These are phyloP conservation scores for Apteryx mantelli DNA, from an alignment of 2,113 vertebrate species.

Conservation along the genomic window DNA sequence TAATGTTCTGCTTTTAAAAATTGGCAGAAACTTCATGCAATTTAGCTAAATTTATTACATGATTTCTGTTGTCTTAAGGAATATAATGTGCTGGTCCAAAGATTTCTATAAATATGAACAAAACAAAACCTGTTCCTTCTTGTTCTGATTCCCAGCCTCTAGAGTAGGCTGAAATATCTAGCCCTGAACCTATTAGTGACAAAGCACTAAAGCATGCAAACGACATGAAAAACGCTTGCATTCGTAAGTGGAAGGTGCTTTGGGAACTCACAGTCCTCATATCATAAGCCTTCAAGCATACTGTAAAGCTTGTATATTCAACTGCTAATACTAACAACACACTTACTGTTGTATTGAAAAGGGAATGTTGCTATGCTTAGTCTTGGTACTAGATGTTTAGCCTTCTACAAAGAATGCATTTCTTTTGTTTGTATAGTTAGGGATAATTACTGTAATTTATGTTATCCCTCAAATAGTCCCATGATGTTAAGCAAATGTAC, in stretches of 20 bases:
- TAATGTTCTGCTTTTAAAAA: neutral
- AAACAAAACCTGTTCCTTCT: neutral
- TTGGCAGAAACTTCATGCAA: neutral
- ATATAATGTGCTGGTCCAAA: neutral
- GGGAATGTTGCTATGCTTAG: neutral
- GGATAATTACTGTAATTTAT: neutral
- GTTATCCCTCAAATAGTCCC: neutral
- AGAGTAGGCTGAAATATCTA: neutral
- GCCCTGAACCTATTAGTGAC: neutral
- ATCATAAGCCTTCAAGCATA: neutral
- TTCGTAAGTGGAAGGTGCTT: neutral
- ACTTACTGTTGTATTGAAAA: neutral
- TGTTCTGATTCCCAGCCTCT: neutral
- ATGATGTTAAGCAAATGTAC: neutral
- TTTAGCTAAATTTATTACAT: rapidly evolving
- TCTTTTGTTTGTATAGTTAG: neutral
- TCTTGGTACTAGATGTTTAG: neutral
- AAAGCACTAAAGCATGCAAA: neutral
- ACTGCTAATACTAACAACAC: neutral
- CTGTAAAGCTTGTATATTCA: rapidly evolving
- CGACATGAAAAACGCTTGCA: neutral
- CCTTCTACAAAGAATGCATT: neutral
- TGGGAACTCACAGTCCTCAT: neutral
- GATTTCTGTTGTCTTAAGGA: neutral
- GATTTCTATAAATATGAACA: neutral